A percentile compares a stretch with the other conserved stretches of the same genome.
Conservation (phyloP, 2,888 invertebrate species). For the Auanema freiburgensis region DNA sequence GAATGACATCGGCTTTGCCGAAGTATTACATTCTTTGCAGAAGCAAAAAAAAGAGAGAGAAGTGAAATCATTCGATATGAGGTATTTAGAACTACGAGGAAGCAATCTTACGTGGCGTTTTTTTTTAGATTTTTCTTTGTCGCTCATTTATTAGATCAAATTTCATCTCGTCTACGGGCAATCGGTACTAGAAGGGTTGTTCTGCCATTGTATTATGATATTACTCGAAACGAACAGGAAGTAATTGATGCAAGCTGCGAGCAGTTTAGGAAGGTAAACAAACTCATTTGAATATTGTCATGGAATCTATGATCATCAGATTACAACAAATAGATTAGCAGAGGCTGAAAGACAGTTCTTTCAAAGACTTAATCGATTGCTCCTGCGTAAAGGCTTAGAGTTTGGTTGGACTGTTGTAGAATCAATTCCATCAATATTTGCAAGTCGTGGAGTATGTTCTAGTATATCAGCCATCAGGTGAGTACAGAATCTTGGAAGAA, state of each 20-base stretch:
- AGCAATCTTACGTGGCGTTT: constrained; percentile 5
- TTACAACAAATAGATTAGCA: constrained; percentile 31
- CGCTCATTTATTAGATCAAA: constrained; percentile 42
- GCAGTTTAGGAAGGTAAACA: constrained; percentile 34
- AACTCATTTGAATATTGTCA: not conserved
- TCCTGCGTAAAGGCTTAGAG: constrained; percentile 32
- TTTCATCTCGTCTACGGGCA: constrained; percentile 29
- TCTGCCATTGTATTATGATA: constrained; percentile 52
- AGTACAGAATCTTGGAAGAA: constrained; percentile 2
- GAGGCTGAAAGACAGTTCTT: constrained; percentile 45
- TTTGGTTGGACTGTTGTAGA: constrained; percentile 49
- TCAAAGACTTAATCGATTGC: constrained; percentile 38
- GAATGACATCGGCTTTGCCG: constrained; percentile 60
- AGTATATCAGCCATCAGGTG: constrained; percentile 45
- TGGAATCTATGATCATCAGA: constrained; percentile 19
- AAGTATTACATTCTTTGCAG: constrained; percentile 18
- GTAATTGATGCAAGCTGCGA: constrained; percentile 49
- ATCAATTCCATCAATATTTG: constrained; percentile 36
- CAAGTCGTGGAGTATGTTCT: constrained; percentile 49
- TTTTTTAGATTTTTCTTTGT: constrained; percentile 42
- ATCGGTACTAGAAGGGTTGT: constrained; percentile 32
- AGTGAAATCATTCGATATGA: not conserved
- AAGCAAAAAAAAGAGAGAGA: not conserved
- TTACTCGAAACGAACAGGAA: constrained; percentile 51
- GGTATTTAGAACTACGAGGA: not conserved